Percentiles rank a stretch among this genome's conserved stretches.
Conservation (phyloP, 2,888 invertebrate species). For the Drosophila borborema region DNA sequence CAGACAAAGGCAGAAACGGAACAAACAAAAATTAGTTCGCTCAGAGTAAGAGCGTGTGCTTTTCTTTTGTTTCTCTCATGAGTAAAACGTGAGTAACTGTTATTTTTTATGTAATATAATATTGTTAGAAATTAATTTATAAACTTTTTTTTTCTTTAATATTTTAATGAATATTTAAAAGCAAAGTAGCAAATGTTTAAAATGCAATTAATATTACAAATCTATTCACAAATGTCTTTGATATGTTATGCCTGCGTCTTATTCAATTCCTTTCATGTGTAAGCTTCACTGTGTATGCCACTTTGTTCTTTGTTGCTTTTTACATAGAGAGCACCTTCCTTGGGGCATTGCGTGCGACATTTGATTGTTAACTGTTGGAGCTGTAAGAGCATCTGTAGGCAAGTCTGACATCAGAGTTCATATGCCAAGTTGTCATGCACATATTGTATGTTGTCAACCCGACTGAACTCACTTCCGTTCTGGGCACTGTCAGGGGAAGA, state of each 20-base stretch:
- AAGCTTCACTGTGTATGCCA: conserved; percentile 1
- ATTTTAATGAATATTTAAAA: too few species aligned
- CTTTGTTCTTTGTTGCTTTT: not conserved
- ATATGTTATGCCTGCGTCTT: not conserved
- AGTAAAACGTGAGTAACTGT: too few species aligned
- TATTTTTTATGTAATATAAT: too few species aligned
- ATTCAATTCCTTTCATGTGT: not conserved
- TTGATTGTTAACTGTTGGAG: conserved; percentile 15
- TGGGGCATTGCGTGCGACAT: conserved; percentile 3
- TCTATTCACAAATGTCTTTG: too few species aligned
- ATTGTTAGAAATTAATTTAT: too few species aligned
- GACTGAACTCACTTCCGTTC: conserved; percentile 73
- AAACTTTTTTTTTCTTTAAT: too few species aligned
- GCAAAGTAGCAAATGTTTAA: too few species aligned
- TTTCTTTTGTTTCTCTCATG: too few species aligned
- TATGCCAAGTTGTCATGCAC: conserved; percentile 24
- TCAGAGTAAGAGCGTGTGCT: too few species aligned
- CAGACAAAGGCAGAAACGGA: too few species aligned
- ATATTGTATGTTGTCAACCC: conserved; percentile 40
- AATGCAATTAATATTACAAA: too few species aligned
- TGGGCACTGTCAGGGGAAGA: conserved; percentile 7
- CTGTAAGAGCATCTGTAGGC: conserved; percentile 9
- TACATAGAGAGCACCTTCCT: not conserved
- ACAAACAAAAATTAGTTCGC: too few species aligned
- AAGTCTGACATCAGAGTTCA: conserved; percentile 37